Percentiles rank a stretch among this genome's conserved stretches.
phyloP scores from a whole-genome alignment of 2,888 invertebrate genomes.

The Sialis lutaria region DNA sequence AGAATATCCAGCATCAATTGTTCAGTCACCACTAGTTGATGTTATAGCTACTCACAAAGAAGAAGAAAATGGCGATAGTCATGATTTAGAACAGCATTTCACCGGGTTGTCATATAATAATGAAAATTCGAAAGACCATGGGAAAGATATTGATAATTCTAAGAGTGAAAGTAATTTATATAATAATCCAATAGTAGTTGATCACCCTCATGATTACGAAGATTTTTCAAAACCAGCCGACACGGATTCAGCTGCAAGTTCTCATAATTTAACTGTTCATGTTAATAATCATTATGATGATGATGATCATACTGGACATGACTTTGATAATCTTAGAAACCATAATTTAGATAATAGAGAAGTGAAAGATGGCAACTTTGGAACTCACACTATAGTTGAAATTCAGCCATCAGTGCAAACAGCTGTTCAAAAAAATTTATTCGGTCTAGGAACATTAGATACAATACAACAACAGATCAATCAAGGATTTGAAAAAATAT shows the following conservation, averaged over 20 bases:
- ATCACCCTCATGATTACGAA: slow-evolving; percentile 16
- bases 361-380: not conserved
- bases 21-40: slow-evolving; percentile 52
- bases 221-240: slow-evolving; percentile 23
- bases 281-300: slow-evolving; percentile 4
- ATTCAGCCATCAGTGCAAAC: slow-evolving; percentile 12
- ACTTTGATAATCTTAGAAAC: not conserved
- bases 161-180: slow-evolving; percentile 14
- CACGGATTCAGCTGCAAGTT: slow-evolving; percentile 30
- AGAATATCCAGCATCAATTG: slow-evolving; percentile 51
- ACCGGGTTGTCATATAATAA: not conserved
- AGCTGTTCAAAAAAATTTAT: slow-evolving; percentile 6
- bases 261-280: slow-evolving; percentile 16
- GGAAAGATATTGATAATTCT: not conserved
- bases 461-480: not conserved
- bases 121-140: slow-evolving; percentile 9
- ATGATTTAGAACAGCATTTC: slow-evolving; percentile 8
- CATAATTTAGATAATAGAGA: not conserved
- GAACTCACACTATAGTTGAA: slow-evolving; percentile 5
- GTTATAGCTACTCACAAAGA: slow-evolving; percentile 22
- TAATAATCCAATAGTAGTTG: slow-evolving; percentile 25
- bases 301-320: not conserved
- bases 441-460: not conserved
- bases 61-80: slow-evolving; percentile 7
- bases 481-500: not conserved